Conservation (phyloP, 2,888 invertebrate genomes). For the Scotopteryx bipunctaria region DNA sequence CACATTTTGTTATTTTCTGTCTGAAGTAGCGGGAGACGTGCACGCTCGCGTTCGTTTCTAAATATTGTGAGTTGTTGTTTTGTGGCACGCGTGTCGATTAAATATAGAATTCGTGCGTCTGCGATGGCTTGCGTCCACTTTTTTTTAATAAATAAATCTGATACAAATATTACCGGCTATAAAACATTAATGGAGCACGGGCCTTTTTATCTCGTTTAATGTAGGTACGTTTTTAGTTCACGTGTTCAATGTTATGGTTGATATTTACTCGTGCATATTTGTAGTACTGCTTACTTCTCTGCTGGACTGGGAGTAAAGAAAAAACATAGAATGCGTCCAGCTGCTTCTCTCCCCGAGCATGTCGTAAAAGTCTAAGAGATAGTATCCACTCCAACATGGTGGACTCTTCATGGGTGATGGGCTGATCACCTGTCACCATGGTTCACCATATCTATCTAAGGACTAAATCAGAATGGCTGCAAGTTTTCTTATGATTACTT, state of each 20-base stretch:
- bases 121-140: constrained; percentile 64
- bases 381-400: too few relatives aligned
- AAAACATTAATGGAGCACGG: constrained; percentile 61
- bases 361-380: too few relatives aligned
- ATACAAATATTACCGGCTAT: constrained; percentile 73
- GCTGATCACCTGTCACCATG: too few relatives aligned
- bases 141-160: constrained; percentile 67
- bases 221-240: constrained; percentile 45
- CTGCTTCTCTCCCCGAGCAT: too few relatives aligned
- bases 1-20: constrained; percentile 37
- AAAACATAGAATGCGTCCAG: too few relatives aligned
- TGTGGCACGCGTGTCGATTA: constrained; percentile 67
- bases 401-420: too few relatives aligned
- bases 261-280: constrained; percentile 32
- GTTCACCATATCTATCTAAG: too few relatives aligned
- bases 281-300: too few relatives aligned
- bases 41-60: constrained; percentile 60
- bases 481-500: too few relatives aligned
- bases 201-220: constrained; percentile 63
- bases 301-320: too few relatives aligned
- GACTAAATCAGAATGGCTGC: too few relatives aligned
- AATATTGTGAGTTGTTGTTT: constrained; percentile 73
- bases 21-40: constrained; percentile 52
- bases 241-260: constrained; percentile 39
- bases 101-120: constrained; percentile 71